Evolutionary conservation across 2,113 vertebrate genomes (phyloP).

Genomic region (Anhinga rufa): DNA sequence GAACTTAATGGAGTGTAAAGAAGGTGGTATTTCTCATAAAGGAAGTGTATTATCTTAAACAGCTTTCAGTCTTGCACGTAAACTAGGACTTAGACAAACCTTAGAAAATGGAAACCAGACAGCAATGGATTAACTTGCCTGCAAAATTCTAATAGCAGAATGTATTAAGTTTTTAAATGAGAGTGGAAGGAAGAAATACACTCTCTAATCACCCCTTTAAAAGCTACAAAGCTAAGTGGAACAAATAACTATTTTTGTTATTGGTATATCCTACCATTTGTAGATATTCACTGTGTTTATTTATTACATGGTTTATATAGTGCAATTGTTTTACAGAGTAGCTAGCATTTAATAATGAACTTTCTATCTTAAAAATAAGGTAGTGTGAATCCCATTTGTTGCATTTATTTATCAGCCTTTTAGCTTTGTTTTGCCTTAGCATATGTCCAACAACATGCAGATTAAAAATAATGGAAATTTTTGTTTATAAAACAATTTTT

Average conservation of each 20-base stretch:
- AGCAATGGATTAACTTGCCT: slow-evolving; percentile 59
- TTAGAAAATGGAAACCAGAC: slow-evolving; percentile 36
- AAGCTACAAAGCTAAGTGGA: not conserved
- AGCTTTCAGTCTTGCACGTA: slow-evolving; percentile 57
- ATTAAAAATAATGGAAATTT: not conserved
- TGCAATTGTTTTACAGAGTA: slow-evolving; percentile 22
- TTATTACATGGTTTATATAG: slow-evolving; percentile 19
- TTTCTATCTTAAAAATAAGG: slow-evolving; percentile 37
- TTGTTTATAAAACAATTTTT: not conserved
- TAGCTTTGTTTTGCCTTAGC: not conserved
- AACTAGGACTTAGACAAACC: slow-evolving; percentile 49
- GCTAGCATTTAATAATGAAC: not conserved
- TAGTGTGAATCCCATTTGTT: slow-evolving; percentile 8
- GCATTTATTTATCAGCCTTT: not conserved
- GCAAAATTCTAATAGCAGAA: slow-evolving; percentile 57
- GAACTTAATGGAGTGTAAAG: slow-evolving; percentile 68
- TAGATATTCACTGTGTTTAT: not conserved
- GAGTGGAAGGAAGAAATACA: not conserved
- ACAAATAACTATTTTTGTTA: slow-evolving; percentile 57
- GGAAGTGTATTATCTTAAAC: slow-evolving; percentile 66
- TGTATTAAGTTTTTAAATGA: slow-evolving; percentile 3
- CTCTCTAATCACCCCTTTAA: not conserved
- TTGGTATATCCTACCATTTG: slow-evolving; percentile 46
- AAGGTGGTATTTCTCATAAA: slow-evolving; percentile 60
- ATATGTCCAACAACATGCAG: not conserved